Base-by-base conservation (phyloP, 2,113 vertebrate genomes). In the Drymodes brunneopygia region DNA sequence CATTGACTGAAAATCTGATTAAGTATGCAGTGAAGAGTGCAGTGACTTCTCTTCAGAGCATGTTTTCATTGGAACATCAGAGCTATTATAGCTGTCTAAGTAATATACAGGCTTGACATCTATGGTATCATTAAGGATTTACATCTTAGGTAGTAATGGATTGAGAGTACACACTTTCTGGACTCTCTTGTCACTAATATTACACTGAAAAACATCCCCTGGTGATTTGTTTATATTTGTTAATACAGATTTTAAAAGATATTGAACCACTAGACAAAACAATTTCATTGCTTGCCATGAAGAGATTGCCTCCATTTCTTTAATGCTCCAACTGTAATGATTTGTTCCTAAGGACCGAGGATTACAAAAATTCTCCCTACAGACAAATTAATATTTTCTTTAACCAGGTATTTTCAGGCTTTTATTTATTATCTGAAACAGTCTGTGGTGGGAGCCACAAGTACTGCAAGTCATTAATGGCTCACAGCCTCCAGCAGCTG, bases 121-220 rank as follows among this genome's bases (percentile, higher is more conserved):
- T 40, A 42, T 23, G 45, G 12, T 61, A 69, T 78, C 66, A 89
- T 93, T 91, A 95, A 89, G 48, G 73, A 95, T 94, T 89, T 91
- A 85, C 51, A 62, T 35, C 72, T 71, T 12, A 61, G 75, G 58
- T 66, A 17, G n/a, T 24, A 90, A 77, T 56, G 65, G 14, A 72
- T 92, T 1, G 4, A 82, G 78, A 91, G 48, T 35, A 92, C 17
- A 45, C 23, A 42, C 10, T 36, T 89, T 64, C 58, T 72, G 40
- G 53, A 40, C 71, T 58, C 50, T 58, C 47, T 57, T 93, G 54
- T 93, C 74, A 96, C 56, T 95, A 91, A 74, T 16, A 69, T 3
- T 33, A 22, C 40, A 67, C 40, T 91, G 48, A 71, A 69, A 91
- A 93, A 92, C 61, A 80, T 8, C 15, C 40, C 50, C n/a, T 25